Evolutionary conservation across 2,797 vertebrate genomes (phyloP).

Genomic region (Catostomus latipinnis): DNA sequence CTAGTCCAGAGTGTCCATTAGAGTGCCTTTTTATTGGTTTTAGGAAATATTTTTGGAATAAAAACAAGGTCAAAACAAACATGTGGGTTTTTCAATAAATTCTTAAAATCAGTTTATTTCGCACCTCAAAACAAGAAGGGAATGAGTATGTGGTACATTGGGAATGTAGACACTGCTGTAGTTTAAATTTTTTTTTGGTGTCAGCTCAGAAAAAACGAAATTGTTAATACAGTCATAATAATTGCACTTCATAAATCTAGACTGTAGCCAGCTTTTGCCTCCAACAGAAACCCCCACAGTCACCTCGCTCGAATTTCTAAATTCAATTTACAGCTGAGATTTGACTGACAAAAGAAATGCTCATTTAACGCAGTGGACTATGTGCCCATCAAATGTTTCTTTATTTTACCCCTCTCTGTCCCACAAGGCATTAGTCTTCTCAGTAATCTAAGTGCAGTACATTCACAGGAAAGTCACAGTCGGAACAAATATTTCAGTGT

Average conservation of each 20-base stretch:
- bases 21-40: slow-evolving; percentile 40
- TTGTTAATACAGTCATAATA: slow-evolving; percentile 85
- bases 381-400: slow-evolving; percentile 76
- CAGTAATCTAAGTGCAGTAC: slow-evolving; percentile 83
- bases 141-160: slow-evolving; percentile 80
- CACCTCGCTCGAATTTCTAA: slow-evolving; percentile 73
- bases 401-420: slow-evolving; percentile 74
- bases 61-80: slow-evolving; percentile 67
- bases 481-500: slow-evolving; percentile 81
- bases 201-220: slow-evolving; percentile 81
- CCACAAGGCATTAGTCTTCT: slow-evolving; percentile 80
- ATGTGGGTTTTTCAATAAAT: slow-evolving; percentile 75
- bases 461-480: slow-evolving; percentile 83
- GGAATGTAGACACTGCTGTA: slow-evolving; percentile 85
- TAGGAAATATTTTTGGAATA: neutral
- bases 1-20: neutral
- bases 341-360: slow-evolving; percentile 81
- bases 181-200: slow-evolving; percentile 79
- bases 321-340: slow-evolving; percentile 82
- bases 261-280: slow-evolving; percentile 77
- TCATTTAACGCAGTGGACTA: slow-evolving; percentile 78
- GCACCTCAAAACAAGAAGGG: slow-evolving; percentile 80
- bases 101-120: slow-evolving; percentile 85
- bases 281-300: slow-evolving; percentile 41
- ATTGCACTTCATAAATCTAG: slow-evolving; percentile 86